phyloP scores from a whole-genome alignment of 1,140 invertebrate genomes.

The Solenopsis fugax region DNA sequence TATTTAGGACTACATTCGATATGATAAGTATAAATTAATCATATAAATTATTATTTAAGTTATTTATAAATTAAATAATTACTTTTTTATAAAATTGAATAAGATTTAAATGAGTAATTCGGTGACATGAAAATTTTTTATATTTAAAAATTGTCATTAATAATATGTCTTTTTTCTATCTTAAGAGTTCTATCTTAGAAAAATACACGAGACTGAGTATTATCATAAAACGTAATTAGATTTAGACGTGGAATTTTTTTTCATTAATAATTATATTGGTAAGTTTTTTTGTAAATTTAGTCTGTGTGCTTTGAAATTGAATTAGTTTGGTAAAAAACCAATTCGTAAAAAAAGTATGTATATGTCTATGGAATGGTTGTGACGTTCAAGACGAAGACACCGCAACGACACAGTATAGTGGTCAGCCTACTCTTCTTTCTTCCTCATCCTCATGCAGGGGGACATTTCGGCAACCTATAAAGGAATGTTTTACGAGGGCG shows the following conservation, averaged over 20 bases:
- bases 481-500: constrained; percentile 81
- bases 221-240: too few species aligned
- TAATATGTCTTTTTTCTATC: too few species aligned
- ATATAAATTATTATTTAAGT: constrained; percentile 10
- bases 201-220: too few species aligned
- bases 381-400: constrained; percentile 18
- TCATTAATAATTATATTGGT: not conserved
- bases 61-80: too few species aligned
- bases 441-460: not conserved
- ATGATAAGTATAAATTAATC: not conserved
- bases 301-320: not conserved
- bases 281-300: not conserved
- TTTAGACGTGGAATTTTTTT: not conserved
- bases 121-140: not conserved
- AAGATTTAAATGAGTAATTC: not conserved
- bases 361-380: not conserved
- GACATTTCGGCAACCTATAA: constrained; percentile 76
- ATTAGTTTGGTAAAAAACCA: not conserved
- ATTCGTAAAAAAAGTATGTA: not conserved
- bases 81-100: too few species aligned
- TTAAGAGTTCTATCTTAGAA: too few species aligned
- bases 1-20: not conserved
- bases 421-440: constrained; percentile 13
- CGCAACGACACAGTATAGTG: not conserved
- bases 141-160: not conserved